Percentiles rank a stretch among this genome's conserved stretches.
These are phyloP conservation scores for Porites lutea DNA, from an alignment of 64 coral and sea anemone species.

Conservation along the genomic window DNA sequence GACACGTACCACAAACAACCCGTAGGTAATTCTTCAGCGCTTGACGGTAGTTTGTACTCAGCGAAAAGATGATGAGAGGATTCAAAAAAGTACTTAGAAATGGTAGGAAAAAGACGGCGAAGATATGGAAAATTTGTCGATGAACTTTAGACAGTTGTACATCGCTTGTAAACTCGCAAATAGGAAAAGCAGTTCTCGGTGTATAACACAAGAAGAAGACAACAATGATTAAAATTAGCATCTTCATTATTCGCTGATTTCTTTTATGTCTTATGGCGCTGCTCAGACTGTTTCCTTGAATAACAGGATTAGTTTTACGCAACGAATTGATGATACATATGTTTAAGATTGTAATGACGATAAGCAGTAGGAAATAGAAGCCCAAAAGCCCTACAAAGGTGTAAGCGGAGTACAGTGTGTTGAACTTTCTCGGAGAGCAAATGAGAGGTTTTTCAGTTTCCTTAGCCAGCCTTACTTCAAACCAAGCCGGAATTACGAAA, in stretches of 20 bases:
- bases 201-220: neutral
- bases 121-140: neutral
- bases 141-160: neutral
- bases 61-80: neutral
- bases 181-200: neutral
- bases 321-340: neutral
- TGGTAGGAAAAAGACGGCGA: neutral
- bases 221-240: neutral
- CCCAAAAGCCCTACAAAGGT: neutral
- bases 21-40: neutral
- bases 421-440: neutral
- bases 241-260: neutral
- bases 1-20: neutral
- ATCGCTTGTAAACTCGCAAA: neutral
- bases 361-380: neutral
- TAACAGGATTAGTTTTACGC: neutral
- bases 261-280: neutral
- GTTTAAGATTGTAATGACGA: neutral
- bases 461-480: neutral
- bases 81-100: neutral
- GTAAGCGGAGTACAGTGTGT: neutral
- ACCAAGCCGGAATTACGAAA: neutral
- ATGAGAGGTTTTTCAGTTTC: neutral
- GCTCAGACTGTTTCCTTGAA: neutral
- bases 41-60: neutral